These are phyloP conservation scores for Biston betularia DNA, from an alignment of 2,888 invertebrate species.

Conservation along the genomic window DNA sequence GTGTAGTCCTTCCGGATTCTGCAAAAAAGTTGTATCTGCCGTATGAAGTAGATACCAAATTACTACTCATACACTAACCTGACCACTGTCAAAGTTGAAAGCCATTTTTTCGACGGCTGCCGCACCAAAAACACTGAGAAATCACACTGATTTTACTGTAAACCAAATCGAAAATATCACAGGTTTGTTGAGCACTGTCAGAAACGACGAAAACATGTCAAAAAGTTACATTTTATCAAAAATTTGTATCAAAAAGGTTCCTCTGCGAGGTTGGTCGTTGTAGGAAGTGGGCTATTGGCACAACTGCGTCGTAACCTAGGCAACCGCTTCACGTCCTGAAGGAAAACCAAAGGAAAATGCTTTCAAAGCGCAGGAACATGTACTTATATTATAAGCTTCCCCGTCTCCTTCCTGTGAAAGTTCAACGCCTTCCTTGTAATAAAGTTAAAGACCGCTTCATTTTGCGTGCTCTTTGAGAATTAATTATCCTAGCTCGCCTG, in stretches of 20 bases:
- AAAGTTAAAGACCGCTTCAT: slow-evolving; percentile 38
- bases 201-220: slow-evolving; percentile 46
- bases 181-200: slow-evolving; percentile 53
- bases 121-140: slow-evolving; percentile 44
- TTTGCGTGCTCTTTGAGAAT: slow-evolving; percentile 25
- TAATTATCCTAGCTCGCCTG: slow-evolving; percentile 8
- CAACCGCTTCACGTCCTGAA: slow-evolving; percentile 51
- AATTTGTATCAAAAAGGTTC: slow-evolving; percentile 37
- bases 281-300: slow-evolving; percentile 64
- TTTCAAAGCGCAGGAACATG: slow-evolving; percentile 21
- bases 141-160: slow-evolving; percentile 37
- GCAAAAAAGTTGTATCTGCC: background rate
- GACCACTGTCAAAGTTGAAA: slow-evolving; percentile 79
- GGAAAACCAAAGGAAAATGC: slow-evolving; percentile 41
- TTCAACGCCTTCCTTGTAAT: slow-evolving; percentile 35
- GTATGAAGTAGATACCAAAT: background rate
- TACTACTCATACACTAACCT: slow-evolving; percentile 59
- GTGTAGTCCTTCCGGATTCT: no score
- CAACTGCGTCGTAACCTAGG: slow-evolving; percentile 72
- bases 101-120: slow-evolving; percentile 60
- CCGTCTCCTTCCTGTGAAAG: slow-evolving; percentile 39
- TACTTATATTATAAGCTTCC: slow-evolving; percentile 18
- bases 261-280: slow-evolving; percentile 50
- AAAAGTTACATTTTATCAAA: slow-evolving; percentile 45
- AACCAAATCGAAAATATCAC: slow-evolving; percentile 60